Evolutionary conservation across 1,140 invertebrate genomes (phyloP).

Genomic region (Solen grandis): DNA sequence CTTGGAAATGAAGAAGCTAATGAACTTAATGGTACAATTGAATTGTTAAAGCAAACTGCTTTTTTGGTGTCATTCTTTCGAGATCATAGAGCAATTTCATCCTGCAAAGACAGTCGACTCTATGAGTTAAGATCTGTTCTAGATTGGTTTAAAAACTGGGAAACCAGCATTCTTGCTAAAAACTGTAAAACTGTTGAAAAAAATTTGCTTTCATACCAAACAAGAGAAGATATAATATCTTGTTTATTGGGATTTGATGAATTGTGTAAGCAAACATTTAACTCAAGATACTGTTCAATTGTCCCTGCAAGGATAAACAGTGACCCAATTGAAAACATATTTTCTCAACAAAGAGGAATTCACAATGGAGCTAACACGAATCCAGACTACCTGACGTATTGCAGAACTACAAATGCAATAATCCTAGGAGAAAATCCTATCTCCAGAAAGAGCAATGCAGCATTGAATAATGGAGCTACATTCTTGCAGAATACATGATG

Average conservation of each 20-base stretch:
- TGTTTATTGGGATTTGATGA: constrained; percentile 11
- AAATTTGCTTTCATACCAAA: constrained; percentile 41
- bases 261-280: constrained; percentile 1
- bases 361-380: constrained; percentile 49
- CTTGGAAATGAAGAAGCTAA: neutral
- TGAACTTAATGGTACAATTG: constrained; percentile 5
- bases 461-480: neutral
- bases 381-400: constrained; percentile 40
- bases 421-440: constrained; percentile 44
- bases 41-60: constrained; percentile 20
- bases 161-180: neutral
- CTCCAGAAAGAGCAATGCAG: constrained; percentile 44
- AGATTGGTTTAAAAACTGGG: neutral
- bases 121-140: neutral
- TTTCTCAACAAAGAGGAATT: constrained; percentile 43
- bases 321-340: constrained; percentile 40
- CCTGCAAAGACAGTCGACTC: neutral
- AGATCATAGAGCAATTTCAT: constrained; percentile 6
- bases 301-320: constrained; percentile 20
- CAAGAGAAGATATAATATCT: constrained; percentile 37
- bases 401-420: constrained; percentile 36
- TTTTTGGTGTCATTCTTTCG: constrained; percentile 15
- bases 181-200: constrained; percentile 29
- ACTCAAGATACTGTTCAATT: neutral
- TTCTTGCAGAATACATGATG: neutral